phyloP scores from a whole-genome alignment of 2,113 vertebrate species.

The Spilogale gracilis region DNA sequence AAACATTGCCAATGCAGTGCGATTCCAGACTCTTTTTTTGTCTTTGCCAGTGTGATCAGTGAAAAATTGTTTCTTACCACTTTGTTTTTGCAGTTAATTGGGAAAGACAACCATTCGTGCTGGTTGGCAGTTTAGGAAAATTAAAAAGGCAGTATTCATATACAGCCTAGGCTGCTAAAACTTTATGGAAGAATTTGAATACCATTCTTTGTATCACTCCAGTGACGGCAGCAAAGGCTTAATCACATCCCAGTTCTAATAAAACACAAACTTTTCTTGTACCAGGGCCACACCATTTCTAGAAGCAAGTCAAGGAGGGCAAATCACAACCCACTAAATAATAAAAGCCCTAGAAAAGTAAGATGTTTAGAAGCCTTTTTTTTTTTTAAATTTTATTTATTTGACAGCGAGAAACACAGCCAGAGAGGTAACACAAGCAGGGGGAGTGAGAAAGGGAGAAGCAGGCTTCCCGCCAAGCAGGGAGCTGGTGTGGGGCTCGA shows the following conservation, averaged over 20 bases:
- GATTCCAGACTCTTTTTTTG: neutral
- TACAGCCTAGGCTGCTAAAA: neutral
- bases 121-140: neutral
- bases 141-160: neutral
- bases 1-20: neutral
- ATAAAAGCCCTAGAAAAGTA: neutral
- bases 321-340: neutral
- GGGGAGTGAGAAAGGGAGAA: too few species aligned
- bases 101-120: neutral
- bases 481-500: too few species aligned
- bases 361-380: neutral
- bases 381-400: neutral
- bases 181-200: neutral
- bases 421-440: too few species aligned
- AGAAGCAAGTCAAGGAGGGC: neutral
- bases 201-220: neutral
- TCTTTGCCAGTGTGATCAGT: neutral
- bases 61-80: neutral
- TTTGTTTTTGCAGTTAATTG: conserved; percentile 12
- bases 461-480: too few species aligned
- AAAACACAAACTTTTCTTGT: neutral
- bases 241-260: neutral
- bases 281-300: neutral
- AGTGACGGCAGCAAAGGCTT: neutral
- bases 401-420: too few species aligned